phyloP scores from a whole-genome alignment of 2,797 vertebrate species.

The Botia almorhae region DNA sequence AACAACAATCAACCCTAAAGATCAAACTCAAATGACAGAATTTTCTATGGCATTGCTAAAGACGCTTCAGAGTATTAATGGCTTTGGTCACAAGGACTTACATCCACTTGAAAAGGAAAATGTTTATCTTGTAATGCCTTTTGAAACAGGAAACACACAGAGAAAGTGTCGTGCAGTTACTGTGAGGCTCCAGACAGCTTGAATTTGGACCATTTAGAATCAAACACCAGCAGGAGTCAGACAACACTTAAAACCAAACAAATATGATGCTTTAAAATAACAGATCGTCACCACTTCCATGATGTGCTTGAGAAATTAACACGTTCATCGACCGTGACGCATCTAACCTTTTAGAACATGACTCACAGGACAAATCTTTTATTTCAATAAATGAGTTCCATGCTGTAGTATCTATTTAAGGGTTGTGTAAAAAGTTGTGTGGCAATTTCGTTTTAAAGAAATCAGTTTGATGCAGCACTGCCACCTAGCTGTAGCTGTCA shows the following conservation, averaged over 20 bases:
- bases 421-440: no score
- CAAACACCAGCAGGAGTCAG: no score
- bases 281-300: no score
- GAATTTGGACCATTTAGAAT: background rate
- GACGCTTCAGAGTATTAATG: conserved; percentile 1
- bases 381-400: no score
- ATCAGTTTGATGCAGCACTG: conserved; percentile 54
- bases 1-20: conserved; percentile 2
- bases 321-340: no score
- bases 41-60: background rate
- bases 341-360: no score
- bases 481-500: conserved; percentile 66
- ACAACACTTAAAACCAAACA: no score
- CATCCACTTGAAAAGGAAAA: background rate
- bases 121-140: background rate
- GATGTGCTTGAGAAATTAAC: no score
- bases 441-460: no score
- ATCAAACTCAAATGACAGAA: background rate
- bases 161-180: background rate
- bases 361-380: no score
- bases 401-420: no score
- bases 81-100: conserved; percentile 1
- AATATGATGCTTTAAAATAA: no score
- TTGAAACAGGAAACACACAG: background rate
- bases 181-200: background rate